Conservation (phyloP, 2,113 vertebrate species). For the Grus americana region DNA sequence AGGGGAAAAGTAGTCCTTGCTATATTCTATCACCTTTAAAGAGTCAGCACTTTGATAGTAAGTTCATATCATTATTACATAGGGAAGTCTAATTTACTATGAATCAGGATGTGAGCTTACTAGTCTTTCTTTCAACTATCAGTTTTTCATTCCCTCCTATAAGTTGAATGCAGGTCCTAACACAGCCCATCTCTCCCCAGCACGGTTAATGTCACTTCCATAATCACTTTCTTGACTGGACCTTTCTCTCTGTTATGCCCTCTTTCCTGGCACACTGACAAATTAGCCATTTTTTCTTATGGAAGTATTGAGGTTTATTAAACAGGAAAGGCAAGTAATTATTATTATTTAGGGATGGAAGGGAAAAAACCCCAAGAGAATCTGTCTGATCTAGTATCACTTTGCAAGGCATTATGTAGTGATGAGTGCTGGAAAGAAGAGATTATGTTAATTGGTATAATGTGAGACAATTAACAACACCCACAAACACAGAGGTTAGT, state of each 20-base stretch:
- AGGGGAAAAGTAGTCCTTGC: neutral
- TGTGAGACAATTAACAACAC: neutral
- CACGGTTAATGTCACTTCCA: neutral
- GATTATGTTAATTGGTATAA: neutral
- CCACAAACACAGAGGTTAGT: neutral
- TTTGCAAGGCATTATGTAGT: neutral
- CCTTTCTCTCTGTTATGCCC: neutral
- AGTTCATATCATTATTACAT: neutral
- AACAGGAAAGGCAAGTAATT: neutral
- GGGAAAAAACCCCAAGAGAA: neutral
- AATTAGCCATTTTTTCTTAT: neutral
- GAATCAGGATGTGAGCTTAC: neutral
- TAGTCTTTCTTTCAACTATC: neutral
- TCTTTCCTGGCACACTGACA: neutral
- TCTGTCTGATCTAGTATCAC: neutral
- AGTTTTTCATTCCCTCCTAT: neutral
- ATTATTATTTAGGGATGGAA: neutral
- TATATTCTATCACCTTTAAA: neutral
- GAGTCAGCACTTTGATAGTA: neutral
- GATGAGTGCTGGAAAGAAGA: neutral
- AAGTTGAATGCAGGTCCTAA: neutral
- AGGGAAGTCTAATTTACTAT: neutral
- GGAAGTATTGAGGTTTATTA: neutral
- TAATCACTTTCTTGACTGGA: neutral
- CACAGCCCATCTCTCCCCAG: neutral